Conservation (phyloP, 2,113 vertebrate species). For the Ictalurus furcatus region DNA sequence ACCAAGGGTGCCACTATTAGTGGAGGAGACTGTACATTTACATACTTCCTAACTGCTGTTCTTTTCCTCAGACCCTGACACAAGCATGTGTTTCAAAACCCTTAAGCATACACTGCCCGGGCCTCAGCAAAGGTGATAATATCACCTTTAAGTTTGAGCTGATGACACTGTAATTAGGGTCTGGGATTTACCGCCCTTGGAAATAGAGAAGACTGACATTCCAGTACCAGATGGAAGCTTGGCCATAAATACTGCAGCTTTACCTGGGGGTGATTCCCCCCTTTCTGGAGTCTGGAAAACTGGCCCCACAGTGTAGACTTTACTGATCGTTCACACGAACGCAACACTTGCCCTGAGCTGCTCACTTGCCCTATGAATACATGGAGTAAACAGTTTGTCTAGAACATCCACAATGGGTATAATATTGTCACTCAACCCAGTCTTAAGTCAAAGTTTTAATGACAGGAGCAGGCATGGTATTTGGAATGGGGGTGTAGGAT, state of each 20-base stretch:
- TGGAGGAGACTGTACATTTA: background rate
- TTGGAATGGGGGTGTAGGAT: background rate
- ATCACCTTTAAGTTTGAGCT: slow-evolving; percentile 65
- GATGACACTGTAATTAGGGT: slow-evolving; percentile 74
- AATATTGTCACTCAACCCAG: slow-evolving; percentile 53
- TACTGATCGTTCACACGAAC: slow-evolving; percentile 26
- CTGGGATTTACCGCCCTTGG: slow-evolving; percentile 65
- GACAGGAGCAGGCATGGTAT: slow-evolving; percentile 56
- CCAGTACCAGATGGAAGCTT: slow-evolving; percentile 72
- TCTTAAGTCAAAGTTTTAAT: slow-evolving; percentile 53
- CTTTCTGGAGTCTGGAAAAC: slow-evolving; percentile 34
- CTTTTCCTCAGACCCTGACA: slow-evolving; percentile 57
- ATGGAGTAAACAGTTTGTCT: slow-evolving; percentile 47
- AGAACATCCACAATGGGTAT: background rate
- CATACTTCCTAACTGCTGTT: background rate
- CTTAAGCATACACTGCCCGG: slow-evolving; percentile 2
- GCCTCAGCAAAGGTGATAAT: slow-evolving; percentile 63
- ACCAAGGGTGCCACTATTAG: too few relatives aligned
- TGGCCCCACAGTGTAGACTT: slow-evolving; percentile 23
- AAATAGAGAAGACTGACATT: slow-evolving; percentile 74
- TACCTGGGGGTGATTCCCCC: slow-evolving; percentile 59
- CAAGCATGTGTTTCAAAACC: slow-evolving; percentile 38
- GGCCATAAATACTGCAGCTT: slow-evolving; percentile 66
- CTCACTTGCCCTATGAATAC: slow-evolving; percentile 14
- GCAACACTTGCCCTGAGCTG: background rate